Percentiles rank a stretch among this genome's conserved stretches.
phyloP scores from a whole-genome alignment of 2,888 invertebrate species.

The Melipona bicolor region DNA sequence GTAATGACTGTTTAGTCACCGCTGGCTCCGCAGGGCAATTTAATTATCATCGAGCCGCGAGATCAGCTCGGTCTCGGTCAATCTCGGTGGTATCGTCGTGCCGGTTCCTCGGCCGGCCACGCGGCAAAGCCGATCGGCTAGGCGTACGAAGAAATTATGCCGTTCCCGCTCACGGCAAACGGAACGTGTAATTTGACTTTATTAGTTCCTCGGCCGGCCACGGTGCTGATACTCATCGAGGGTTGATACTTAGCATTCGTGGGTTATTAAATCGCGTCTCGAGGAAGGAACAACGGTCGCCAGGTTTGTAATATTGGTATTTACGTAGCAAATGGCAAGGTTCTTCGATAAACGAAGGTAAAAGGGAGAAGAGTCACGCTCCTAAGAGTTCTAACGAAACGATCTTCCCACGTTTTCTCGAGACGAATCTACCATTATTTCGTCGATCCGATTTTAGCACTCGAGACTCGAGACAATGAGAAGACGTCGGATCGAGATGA shows the following conservation, averaged over 20 bases:
- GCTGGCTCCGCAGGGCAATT: slow-evolving; percentile 78
- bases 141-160: slow-evolving; percentile 42
- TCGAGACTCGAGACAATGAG: too few relatives aligned
- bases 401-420: neutral
- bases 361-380: neutral
- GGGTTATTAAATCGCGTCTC: slow-evolving; percentile 3
- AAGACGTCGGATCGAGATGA: neutral
- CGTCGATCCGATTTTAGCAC: too few relatives aligned
- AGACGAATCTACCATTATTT: too few relatives aligned
- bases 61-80: slow-evolving; percentile 40
- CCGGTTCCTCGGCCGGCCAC: slow-evolving; percentile 29
- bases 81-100: slow-evolving; percentile 18
- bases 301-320: neutral
- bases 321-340: neutral
- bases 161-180: slow-evolving; percentile 35
- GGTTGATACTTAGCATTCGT: neutral
- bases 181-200: slow-evolving; percentile 45
- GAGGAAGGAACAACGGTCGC: neutral
- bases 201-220: slow-evolving; percentile 30
- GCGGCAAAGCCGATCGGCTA: slow-evolving; percentile 36
- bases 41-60: slow-evolving; percentile 77
- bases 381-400: neutral
- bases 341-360: too few relatives aligned
- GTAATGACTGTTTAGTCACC: slow-evolving; percentile 81
- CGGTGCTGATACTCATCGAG: neutral